phyloP scores from a whole-genome alignment of 2,888 invertebrate genomes.

The Oeneis ivallda region DNA sequence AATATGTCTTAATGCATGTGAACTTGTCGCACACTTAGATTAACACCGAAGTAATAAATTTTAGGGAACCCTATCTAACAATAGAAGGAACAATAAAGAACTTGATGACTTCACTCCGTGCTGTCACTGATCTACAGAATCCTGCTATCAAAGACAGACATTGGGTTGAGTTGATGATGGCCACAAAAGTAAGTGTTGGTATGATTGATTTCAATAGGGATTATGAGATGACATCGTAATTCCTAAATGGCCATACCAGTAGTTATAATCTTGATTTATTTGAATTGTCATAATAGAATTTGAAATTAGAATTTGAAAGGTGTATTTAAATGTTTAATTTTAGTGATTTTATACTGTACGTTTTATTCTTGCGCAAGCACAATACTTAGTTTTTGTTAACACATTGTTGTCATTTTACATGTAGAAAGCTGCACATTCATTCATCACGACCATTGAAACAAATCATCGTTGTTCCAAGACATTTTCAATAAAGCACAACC shows the following conservation, averaged over 20 bases:
- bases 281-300: neutral
- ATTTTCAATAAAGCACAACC: slow-evolving; percentile 43
- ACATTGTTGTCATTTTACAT: slow-evolving; percentile 47
- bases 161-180: slow-evolving; percentile 96
- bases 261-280: neutral
- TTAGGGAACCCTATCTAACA: slow-evolving; percentile 89
- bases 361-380: neutral
- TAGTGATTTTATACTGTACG: neutral
- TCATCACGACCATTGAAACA: slow-evolving; percentile 56
- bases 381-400: slow-evolving; percentile 14
- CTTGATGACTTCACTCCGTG: slow-evolving; percentile 94
- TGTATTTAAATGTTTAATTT: neutral
- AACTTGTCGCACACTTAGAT: too few species aligned
- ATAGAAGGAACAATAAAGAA: slow-evolving; percentile 93
- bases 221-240: too few species aligned
- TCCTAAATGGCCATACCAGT: too few species aligned
- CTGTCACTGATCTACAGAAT: slow-evolving; percentile 96
- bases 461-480: slow-evolving; percentile 46
- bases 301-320: neutral
- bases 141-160: slow-evolving; percentile 96
- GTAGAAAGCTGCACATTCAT: slow-evolving; percentile 60
- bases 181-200: slow-evolving; percentile 86
- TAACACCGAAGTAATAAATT: slow-evolving; percentile 2
- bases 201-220: neutral
- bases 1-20: too few species aligned